Conservation (phyloP, 2,888 invertebrate species). For the Volucella zonaria region DNA sequence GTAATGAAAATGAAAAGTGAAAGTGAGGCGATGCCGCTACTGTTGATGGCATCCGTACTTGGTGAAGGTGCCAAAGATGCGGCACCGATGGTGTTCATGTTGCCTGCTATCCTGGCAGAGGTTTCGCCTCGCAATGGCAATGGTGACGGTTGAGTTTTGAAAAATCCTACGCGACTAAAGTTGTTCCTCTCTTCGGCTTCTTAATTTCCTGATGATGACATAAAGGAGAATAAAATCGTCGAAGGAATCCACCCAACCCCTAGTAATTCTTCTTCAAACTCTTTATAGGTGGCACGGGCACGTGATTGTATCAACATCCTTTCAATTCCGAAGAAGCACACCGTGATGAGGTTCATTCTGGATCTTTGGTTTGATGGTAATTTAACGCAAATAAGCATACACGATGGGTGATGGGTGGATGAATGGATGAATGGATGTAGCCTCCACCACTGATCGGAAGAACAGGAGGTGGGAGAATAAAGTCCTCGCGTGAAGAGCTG, state of each 20-base stretch:
- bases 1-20: slow-evolving; percentile 73
- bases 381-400: slow-evolving; percentile 73
- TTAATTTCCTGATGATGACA: slow-evolving; percentile 74
- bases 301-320: slow-evolving; percentile 74
- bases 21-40: slow-evolving; percentile 41
- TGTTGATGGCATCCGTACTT: background rate
- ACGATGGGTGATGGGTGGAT: slow-evolving; percentile 5
- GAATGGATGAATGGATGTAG: slow-evolving; percentile 1
- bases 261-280: slow-evolving; percentile 11
- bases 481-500: slow-evolving; percentile 36
- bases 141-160: slow-evolving; percentile 6
- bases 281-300: slow-evolving; percentile 59
- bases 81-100: no score
- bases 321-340: slow-evolving; percentile 67
- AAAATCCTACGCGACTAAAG: slow-evolving; percentile 27
- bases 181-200: slow-evolving; percentile 52
- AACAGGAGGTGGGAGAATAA: slow-evolving; percentile 5
- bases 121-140: no score
- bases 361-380: slow-evolving; percentile 73
- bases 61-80: no score
- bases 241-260: slow-evolving; percentile 44
- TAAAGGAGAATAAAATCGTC: slow-evolving; percentile 68
- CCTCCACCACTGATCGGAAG: background rate
- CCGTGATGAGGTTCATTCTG: slow-evolving; percentile 68
- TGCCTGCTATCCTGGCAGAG: no score